Conservation (phyloP, 2,113 vertebrate genomes). For the Sapajus apella region DNA sequence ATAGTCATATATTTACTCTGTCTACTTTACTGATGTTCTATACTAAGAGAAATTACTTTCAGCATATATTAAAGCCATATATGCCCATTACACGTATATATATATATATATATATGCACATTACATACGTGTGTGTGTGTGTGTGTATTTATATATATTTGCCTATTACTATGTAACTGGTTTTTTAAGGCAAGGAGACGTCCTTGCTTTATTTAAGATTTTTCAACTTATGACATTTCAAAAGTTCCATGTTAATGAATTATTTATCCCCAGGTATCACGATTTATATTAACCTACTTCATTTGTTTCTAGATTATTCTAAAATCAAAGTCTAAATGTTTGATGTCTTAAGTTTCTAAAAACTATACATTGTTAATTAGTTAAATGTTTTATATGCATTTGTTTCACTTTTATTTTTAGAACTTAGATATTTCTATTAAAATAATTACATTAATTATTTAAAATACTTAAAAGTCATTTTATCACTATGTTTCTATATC, state of each 20-base stretch:
- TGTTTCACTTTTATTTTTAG: conserved; percentile 9
- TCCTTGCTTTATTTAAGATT: conserved; percentile 29
- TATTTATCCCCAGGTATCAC: conserved; percentile 10
- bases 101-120: not conserved
- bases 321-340: conserved; percentile 41
- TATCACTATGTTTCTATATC: not conserved
- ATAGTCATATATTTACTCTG: conserved; percentile 57
- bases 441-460: not conserved
- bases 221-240: not conserved
- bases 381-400: conserved; percentile 8
- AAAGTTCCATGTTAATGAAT: not conserved
- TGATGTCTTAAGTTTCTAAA: conserved; percentile 1
- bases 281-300: not conserved
- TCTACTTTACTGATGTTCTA: not conserved
- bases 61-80: conserved; percentile 34
- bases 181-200: not conserved
- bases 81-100: no score
- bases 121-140: not conserved
- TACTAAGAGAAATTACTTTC: conserved; percentile 63
- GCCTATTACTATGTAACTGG: not conserved
- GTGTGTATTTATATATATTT: not conserved
- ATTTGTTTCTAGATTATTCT: conserved; percentile 24
- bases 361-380: not conserved
- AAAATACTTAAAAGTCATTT: conserved; percentile 32
- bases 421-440: conserved; percentile 36